Percentiles rank a stretch among this genome's conserved stretches.
Evolutionary conservation across 2,888 invertebrate genomes (phyloP).

Genomic region (Callyntrura guangdongensis): DNA sequence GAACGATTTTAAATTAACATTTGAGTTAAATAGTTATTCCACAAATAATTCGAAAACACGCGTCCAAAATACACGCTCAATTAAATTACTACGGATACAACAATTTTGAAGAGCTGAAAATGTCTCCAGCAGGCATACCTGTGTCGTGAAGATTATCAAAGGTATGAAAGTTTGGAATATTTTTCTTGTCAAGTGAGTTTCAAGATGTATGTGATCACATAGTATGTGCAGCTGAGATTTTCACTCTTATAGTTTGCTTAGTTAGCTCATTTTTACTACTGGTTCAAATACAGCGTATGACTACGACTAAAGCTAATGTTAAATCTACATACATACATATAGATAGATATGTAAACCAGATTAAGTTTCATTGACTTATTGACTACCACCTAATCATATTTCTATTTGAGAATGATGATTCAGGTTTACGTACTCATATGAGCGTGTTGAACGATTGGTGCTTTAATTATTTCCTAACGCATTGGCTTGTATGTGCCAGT

Average conservation of each 20-base stretch:
- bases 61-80: constrained; percentile 79
- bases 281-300: not conserved
- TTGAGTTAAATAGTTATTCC: constrained; percentile 20
- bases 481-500: constrained; percentile 50
- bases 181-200: constrained; percentile 16
- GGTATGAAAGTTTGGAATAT: constrained; percentile 8
- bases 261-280: constrained; percentile 43
- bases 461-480: constrained; percentile 49
- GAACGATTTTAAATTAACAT: not conserved
- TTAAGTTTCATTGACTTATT: not conserved
- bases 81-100: constrained; percentile 61
- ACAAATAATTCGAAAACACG: constrained; percentile 69
- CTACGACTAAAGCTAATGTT: not conserved
- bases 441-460: constrained; percentile 57
- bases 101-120: constrained; percentile 63
- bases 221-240: constrained; percentile 53
- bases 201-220: constrained; percentile 39
- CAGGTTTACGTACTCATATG: not conserved
- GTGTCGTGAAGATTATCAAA: not conserved
- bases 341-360: not conserved
- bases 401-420: constrained; percentile 3
- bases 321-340: constrained; percentile 1
- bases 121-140: constrained; percentile 41
- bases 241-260: constrained; percentile 32
- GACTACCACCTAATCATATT: constrained; percentile 23